Evolutionary conservation across 2,888 invertebrate genomes (phyloP), one percentile per base, ranked within the genome.

Genomic region (Drosophila mettleri): DNA sequence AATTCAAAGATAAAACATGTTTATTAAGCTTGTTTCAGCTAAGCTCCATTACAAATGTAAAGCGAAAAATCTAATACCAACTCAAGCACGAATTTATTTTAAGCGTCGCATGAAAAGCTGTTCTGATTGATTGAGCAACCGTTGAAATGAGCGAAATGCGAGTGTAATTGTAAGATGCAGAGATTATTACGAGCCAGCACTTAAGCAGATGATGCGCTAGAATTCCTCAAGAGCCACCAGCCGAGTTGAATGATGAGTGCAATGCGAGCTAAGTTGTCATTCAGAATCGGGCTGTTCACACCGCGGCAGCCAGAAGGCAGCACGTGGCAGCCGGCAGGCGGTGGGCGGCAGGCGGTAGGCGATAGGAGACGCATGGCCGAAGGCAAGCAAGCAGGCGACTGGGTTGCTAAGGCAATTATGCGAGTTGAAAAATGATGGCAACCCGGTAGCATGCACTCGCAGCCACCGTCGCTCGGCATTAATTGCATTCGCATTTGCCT

Each of bases 401-500:
- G 49, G 9, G 29, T 36, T 34, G 63, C 38, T 22, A n/a, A n/a
- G 55, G 59, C 43, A 75, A 74, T 74, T 65, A 75, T 70, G 66
- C 71, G 52, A 46, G 38, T 33, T 75, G 73, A 70, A 52, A 66
- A 61, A 66, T 69, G 75, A 75, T 74, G 45, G 65, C 59, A 74
- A 24, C 43, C 71, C 54, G 65, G 70, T 65, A 74, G 70, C 74
- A 51, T 24, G 22, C 31, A 38, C 45, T 36, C 49, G 27, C 45
- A 49, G 36, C 20, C n/a, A 27, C 31, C 45, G 46, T 31, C 31
- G 31, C 57, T 49, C 38, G 27, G 59, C 64, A 86, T 78, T 78
- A 78, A 84, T 78, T 78, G 78, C 74, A 74, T 39, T 74, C 69
- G 52, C 65, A 83, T 72, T 68, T 68, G 74, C 55, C 18, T 3